A percentile compares a stretch with the other conserved stretches of the same genome.
Conservation (phyloP, 2,888 invertebrate species). For the Drosophila cognata region DNA sequence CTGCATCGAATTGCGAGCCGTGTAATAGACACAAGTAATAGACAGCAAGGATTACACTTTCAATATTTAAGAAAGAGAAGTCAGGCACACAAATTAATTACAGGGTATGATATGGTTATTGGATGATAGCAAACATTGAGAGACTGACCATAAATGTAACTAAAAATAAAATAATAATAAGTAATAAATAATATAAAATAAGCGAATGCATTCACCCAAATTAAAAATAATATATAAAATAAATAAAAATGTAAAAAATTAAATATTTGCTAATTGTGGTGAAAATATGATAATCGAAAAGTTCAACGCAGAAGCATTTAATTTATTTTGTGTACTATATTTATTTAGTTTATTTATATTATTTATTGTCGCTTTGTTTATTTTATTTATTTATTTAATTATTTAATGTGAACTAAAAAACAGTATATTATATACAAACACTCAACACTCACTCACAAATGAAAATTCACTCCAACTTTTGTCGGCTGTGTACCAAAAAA, state of each 20-base stretch:
- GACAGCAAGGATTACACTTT: not conserved
- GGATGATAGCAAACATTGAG: not conserved
- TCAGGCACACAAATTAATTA: not conserved
- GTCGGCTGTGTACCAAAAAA: not conserved
- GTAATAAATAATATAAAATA: not conserved
- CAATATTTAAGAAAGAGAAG: not conserved
- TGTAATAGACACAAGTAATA: too few species aligned
- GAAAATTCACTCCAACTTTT: conserved; percentile 63
- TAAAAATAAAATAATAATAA: not conserved
- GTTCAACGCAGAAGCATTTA: not conserved
- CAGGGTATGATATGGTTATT: too few species aligned
- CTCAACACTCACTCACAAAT: conserved; percentile 23
- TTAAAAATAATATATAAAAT: not conserved
- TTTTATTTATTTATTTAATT: not conserved
- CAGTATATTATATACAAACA: not conserved
- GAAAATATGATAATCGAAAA: not conserved
- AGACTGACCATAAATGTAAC: not conserved
- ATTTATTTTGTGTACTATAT: not conserved
- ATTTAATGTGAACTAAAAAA: not conserved
- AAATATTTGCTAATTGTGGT: too few species aligned
- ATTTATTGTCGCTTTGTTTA: not conserved
- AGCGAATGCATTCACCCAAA: not conserved
- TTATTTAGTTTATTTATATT: not conserved
- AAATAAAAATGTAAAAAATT: accelerated
- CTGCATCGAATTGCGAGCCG: conserved; percentile 11